These are phyloP conservation scores for Festucalex cinctus DNA, from an alignment of 2,113 vertebrate genomes.

Conservation along the genomic window DNA sequence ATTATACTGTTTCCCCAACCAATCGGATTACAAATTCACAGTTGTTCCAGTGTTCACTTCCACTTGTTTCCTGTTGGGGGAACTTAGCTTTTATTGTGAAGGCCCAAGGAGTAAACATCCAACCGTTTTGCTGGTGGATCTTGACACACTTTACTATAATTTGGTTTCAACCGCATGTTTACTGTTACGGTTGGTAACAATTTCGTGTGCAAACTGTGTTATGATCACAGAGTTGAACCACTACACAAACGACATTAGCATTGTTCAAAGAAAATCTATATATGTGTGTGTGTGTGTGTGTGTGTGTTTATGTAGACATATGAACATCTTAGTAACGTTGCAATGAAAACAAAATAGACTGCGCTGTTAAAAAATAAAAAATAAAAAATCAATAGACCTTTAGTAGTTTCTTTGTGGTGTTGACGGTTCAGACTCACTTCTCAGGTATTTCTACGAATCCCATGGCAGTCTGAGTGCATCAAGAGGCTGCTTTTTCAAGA, in stretches of 20 bases:
- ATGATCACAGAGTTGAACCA: neutral
- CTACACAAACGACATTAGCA: neutral
- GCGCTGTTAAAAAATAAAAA: neutral
- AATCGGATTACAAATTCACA: no score
- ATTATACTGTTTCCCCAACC: no score
- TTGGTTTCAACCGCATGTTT: neutral
- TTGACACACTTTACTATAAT: neutral
- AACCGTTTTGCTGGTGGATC: neutral
- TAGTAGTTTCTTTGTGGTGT: neutral
- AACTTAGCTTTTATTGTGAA: slow-evolving; percentile 43
- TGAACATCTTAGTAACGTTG: no score
- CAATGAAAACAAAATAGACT: no score
- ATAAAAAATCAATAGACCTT: neutral
- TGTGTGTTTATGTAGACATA: no score
- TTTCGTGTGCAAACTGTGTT: neutral
- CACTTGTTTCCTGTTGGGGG: neutral
- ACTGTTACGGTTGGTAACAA: neutral
- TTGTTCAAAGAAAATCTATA: neutral
- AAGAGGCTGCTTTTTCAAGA: neutral
- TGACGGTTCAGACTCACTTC: neutral
- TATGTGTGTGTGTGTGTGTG: no score
- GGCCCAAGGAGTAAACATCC: slow-evolving; percentile 10
- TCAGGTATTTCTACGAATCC: neutral
- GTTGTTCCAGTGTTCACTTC: neutral
- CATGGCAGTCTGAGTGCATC: neutral